Percentiles rank a stretch among this genome's conserved stretches.
These are phyloP conservation scores for Halichoerus grypus DNA, from an alignment of 2,113 vertebrate genomes.

Conservation along the genomic window DNA sequence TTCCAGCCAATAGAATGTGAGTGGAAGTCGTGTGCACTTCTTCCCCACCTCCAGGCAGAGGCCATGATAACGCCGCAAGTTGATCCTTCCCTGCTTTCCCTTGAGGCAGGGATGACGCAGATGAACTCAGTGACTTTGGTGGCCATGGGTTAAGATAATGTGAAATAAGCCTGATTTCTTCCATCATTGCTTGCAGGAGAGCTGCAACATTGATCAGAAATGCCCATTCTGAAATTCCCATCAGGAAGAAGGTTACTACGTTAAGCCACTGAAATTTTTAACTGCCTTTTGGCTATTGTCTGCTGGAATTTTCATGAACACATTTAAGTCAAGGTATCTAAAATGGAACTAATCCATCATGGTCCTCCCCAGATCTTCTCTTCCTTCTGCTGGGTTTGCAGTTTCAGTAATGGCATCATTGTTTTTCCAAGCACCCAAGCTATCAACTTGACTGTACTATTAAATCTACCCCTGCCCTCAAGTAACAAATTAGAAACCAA, in stretches of 20 bases:
- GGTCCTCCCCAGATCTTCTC: not conserved
- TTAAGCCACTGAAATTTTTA: not conserved
- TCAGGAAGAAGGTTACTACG: not conserved
- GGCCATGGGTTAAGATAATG: not conserved
- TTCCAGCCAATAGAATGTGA: not conserved
- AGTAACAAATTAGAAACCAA: conserved; percentile 9
- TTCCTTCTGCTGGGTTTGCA: not conserved
- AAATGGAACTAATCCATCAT: not conserved
- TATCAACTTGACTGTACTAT: not conserved
- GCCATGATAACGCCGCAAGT: not conserved
- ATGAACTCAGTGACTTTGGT: not conserved
- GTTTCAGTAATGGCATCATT: not conserved
- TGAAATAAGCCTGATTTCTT: not conserved
- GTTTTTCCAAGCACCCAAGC: not conserved
- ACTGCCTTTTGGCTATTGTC: not conserved
- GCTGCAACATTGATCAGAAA: not conserved
- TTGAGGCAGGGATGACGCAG: not conserved
- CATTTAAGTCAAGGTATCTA: not conserved
- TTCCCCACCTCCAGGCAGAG: not conserved
- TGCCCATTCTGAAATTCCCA: not conserved
- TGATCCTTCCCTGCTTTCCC: not conserved
- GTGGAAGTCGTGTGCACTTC: not conserved
- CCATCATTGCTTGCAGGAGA: not conserved
- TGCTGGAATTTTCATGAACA: not conserved
- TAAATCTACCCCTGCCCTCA: not conserved